phyloP scores from a whole-genome alignment of 2,797 vertebrate genomes.

The Anniella stebbinsi region DNA sequence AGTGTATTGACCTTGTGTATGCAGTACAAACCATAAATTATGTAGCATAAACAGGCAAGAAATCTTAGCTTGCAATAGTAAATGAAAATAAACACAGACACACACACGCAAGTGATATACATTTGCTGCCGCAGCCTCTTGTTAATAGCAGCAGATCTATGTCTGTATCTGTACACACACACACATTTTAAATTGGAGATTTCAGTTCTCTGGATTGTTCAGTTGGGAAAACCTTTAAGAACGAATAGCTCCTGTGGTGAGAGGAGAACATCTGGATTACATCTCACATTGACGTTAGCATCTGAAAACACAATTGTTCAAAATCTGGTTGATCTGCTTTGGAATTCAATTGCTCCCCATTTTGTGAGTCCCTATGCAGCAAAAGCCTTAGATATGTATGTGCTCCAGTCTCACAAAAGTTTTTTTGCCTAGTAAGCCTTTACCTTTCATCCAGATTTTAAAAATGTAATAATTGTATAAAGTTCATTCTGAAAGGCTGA shows the following conservation, averaged over 20 bases:
- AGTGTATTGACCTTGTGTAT: neutral
- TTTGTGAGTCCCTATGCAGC: neutral
- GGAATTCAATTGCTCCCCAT: conserved; percentile 4
- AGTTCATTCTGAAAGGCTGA: conserved; percentile 45
- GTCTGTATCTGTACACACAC: neutral
- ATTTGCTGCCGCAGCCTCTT: neutral
- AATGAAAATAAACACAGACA: neutral
- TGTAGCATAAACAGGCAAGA: neutral
- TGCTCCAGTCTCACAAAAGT: neutral
- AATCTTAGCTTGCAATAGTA: neutral
- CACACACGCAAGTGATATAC: accelerated
- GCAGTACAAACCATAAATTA: neutral
- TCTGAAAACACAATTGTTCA: conserved; percentile 14
- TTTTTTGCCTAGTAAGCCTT: neutral
- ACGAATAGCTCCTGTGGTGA: neutral
- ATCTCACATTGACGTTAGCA: neutral
- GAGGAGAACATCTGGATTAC: neutral
- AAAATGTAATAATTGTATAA: conserved; percentile 10
- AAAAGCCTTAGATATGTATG: neutral
- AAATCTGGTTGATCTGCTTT: neutral
- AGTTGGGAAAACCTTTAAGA: neutral
- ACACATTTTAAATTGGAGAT: neutral
- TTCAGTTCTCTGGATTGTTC: neutral
- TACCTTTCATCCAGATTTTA: neutral
- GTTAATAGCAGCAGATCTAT: neutral